phyloP scores from a whole-genome alignment of 2,797 vertebrate species.

The Acrocephalus scirpaceus region DNA sequence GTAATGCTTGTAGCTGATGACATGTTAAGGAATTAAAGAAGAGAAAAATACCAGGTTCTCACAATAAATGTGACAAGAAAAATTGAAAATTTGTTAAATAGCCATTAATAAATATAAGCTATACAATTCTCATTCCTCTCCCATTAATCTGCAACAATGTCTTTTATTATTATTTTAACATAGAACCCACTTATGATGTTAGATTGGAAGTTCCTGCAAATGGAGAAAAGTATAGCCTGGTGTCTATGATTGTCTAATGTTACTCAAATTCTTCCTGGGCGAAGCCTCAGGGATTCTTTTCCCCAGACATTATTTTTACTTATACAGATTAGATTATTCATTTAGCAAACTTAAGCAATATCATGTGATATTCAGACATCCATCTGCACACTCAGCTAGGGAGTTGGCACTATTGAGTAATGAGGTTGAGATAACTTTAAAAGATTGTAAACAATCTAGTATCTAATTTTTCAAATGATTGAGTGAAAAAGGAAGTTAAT shows the following conservation, averaged over 20 bases:
- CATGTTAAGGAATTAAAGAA: neutral
- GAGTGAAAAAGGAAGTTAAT: neutral
- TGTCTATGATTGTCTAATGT: neutral
- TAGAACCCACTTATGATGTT: neutral
- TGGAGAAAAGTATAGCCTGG: neutral
- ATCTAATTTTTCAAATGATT: neutral
- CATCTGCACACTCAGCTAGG: neutral
- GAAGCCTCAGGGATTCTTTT: neutral
- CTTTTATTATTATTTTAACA: slow-evolving; percentile 1
- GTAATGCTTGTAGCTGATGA: neutral
- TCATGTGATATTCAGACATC: neutral
- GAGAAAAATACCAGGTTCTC: neutral
- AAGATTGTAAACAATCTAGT: neutral
- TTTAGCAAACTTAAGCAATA: neutral
- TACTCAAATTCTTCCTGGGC: neutral
- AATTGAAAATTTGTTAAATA: neutral
- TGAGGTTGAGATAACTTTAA: neutral
- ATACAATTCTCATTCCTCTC: neutral
- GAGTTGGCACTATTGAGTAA: neutral
- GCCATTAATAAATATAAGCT: neutral
- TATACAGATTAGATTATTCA: neutral
- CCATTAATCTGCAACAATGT: neutral
- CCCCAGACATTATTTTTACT: neutral
- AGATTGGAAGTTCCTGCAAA: neutral
- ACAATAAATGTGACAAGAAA: neutral